Base-by-base conservation (phyloP, 1,140 invertebrate species). In the Sminthurinus signatus region DNA sequence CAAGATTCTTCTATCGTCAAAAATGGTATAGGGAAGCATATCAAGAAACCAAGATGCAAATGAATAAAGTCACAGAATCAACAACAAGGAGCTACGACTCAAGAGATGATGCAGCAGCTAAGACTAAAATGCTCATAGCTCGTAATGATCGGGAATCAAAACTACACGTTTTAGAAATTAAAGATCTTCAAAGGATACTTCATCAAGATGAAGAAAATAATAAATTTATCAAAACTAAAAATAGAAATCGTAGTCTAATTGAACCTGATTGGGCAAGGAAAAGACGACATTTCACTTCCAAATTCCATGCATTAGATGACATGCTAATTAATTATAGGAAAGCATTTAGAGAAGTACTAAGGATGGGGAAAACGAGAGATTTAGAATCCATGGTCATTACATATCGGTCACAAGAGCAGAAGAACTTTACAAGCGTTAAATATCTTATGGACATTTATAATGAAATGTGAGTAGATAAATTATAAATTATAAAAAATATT, bases 391-490 rank as follows among this genome's bases (percentile, higher is more conserved):
- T 54, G 10, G 23, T 54, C 12, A 27, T 28, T 3, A 28, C 51
- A 3, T 54, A 54, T 23, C 4, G 28, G 25, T 5, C 17, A 17
- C 51, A 54, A 23, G 51, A 54, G 25, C 51, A 54, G 19, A 27
- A 31, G 51, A 54, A 54, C 19, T 54, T 54, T 31, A 23, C 51
- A 5, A 5, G 10, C 12, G 28, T 54, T 10, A 54, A 54, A 23
- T 54, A 54, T 23, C 28, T 54, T 10, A 54, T 31, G 51, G 51
- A 54, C 19, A 4, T 54, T 17, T 54, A 54, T 19, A 31, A 54
- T 31, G 51, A 54, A 19, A 54, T 54, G n/a, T n/a, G n/a, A n/a
- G n/a, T n/a, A n/a, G n/a, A n/a, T n/a, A n/a, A n/a, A n/a, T n/a
- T n/a, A n/a, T n/a, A n/a, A n/a, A n/a, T n/a, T n/a, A n/a, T n/a